Base-by-base conservation (phyloP, 2,797 vertebrate species). In the Gephyroberyx darwinii region DNA sequence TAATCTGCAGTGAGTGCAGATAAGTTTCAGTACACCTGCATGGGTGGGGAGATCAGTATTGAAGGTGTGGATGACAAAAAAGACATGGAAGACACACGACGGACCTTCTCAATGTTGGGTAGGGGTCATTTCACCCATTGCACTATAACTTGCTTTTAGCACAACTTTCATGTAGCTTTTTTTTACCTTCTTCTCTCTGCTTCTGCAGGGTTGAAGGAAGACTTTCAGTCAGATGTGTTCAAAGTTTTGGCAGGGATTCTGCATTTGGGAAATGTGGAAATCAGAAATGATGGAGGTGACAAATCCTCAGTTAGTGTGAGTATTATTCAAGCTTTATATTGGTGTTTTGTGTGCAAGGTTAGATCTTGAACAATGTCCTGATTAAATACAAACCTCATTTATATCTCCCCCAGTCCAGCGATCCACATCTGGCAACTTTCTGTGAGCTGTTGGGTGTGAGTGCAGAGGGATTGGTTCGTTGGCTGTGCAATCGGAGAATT, bases 241-340 rank as follows among this genome's bases (percentile, higher is more conserved):
- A 96, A 92, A 91, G 93, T 96, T 77, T 79, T 99, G 83, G 95
- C 98, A 6, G 96, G 95, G 12, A 93, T 99, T 91, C 92, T 99
- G 1, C 98, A 99, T 82, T 92, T 99, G 80, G 98, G 98, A 80
- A 99, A 99, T 0, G 91, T 98, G 74, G 87, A 94, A 82, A 94
- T 99, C 84, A 79, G 57, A 76, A 85, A 90, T 19, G 84, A 89
- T 56, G 93, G 94, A 82, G 91, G 93, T 9, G 98, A 98, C 67
- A 95, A 88, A 58, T 97, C 96, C n/a, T 93, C 93, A 7, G 77
- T 98, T 79, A 81, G 79, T 16, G 98, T 99, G 92, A 95, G 96
- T 85, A 43, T 64, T 8, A 48, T 4, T 12, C 0, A 0, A 26
- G 14, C 26, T 0, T 30, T n/a, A 6, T 33, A 56, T 56, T 22